Evolutionary conservation across 1,140 invertebrate species (phyloP), one percentile per base, ranked within the genome.

Genomic region (Dendroctonus ponderosae): DNA sequence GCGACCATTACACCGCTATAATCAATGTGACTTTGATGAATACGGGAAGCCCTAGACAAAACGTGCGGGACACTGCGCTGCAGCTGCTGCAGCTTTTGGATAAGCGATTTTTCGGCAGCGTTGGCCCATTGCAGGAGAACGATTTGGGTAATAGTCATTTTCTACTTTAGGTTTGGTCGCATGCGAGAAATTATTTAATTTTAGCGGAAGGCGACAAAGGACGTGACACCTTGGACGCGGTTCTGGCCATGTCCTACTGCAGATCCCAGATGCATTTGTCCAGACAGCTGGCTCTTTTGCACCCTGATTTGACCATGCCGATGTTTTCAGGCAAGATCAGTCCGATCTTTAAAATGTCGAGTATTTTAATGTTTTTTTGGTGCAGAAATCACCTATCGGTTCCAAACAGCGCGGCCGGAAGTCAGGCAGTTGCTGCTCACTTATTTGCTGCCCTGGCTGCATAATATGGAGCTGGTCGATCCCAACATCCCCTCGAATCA

Each of bases 401-500:
- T 99, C 75, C 95, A 98, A 82, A 96, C 93, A n/a, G 96, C 96
- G 0, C 82, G 94, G 14, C 89, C 92, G 5, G 90, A 94, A 78
- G 91, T 97, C 0, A 83, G 94, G 7, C 93, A 96, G 73, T 81
- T 94, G 65, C 79, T 99, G 64, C 83, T 99, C 26, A 91, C 94
- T 72, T 97, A 97, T 80, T 79, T 99, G 57, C 80, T 98, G 50
- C 97, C 97, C 37, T 99, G 97, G 97, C 82, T 99, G 39, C 92
- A 96, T 74, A 99, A 99, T 79, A 97, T 99, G 88, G 97, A 99
- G 82, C 83, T 99, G 48, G 92, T 99, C 9, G 97, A 99, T 79
- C 94, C 96, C 7, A 95, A 95, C 74, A 90, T 97, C 59, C 93
- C 94, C 7, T 90, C 93, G 4, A 86, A 88, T 8, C 91, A 91